phyloP scores from a whole-genome alignment of 2,888 invertebrate genomes.

The Melikaiella ostensackeni region DNA sequence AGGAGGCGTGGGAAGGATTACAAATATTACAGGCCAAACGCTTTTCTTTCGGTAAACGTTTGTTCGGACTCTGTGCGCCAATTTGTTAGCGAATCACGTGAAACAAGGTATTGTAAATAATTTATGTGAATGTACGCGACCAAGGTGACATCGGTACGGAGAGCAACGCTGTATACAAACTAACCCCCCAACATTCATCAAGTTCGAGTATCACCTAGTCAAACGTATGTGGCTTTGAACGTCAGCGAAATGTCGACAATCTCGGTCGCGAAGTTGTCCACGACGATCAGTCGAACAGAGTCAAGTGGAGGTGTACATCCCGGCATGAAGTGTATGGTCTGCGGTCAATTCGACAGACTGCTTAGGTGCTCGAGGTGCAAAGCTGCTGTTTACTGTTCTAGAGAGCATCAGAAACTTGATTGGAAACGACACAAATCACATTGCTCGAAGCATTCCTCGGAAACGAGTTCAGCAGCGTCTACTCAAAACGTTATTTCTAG shows the following conservation, averaged over 20 bases:
- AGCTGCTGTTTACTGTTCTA: constrained; percentile 86
- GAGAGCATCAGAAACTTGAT: constrained; percentile 87
- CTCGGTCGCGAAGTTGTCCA: constrained; percentile 24
- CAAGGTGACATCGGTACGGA: neutral
- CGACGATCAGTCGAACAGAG: constrained; percentile 67
- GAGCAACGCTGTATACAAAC: neutral
- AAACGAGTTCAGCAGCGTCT: neutral
- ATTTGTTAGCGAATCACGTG: neutral
- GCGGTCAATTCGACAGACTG: constrained; percentile 81
- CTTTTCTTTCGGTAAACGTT: constrained; percentile 40
- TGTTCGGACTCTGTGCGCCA: neutral
- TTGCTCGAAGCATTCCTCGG: constrained; percentile 52
- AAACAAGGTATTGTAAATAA: neutral
- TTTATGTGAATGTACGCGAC: neutral
- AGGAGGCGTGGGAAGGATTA: constrained; percentile 44
- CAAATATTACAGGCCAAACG: constrained; percentile 35
- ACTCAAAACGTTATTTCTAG: constrained; percentile 6
- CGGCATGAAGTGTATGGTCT: constrained; percentile 79
- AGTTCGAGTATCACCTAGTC: too few relatives aligned
- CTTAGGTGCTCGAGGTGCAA: constrained; percentile 88
- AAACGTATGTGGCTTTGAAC: constrained; percentile 63
- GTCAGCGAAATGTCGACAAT: constrained; percentile 62
- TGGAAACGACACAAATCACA: constrained; percentile 86
- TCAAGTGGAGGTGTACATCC: constrained; percentile 56
- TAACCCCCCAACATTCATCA: neutral